These are phyloP conservation scores for Spialia ferax DNA, from an alignment of 2,888 invertebrate genomes.

Conservation along the genomic window DNA sequence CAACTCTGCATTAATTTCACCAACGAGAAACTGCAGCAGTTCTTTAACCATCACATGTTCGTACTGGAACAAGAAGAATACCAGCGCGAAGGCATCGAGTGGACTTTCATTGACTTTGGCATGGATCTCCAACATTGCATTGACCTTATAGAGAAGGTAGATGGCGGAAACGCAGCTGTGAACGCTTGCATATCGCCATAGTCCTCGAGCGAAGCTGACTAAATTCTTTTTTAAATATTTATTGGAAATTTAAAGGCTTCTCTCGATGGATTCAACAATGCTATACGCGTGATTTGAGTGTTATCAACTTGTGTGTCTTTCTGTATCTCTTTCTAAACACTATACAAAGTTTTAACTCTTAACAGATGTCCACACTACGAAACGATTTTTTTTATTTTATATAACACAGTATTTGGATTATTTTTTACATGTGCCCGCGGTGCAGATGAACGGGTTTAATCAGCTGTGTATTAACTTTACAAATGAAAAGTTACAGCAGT, in stretches of 20 bases:
- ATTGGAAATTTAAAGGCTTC: conserved; percentile 52
- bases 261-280: conserved; percentile 74
- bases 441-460: conserved; percentile 97
- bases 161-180: conserved; percentile 83
- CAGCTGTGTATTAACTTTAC: conserved; percentile 99
- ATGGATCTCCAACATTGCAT: conserved; percentile 98
- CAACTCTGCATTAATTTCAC: conserved; percentile 99
- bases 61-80: conserved; percentile 99
- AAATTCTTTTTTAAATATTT: conserved; percentile 43
- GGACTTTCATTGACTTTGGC: conserved; percentile 99
- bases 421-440: conserved; percentile 67
- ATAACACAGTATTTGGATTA: conserved; percentile 52
- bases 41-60: conserved; percentile 99
- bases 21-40: conserved; percentile 98
- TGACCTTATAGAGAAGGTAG: conserved; percentile 97
- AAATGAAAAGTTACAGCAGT: conserved; percentile 98
- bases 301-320: conserved; percentile 60
- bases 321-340: conserved; percentile 46
- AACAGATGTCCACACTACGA: conserved; percentile 53
- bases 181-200: conserved; percentile 84
- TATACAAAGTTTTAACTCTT: conserved; percentile 54
- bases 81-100: conserved; percentile 97
- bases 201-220: conserved; percentile 63
- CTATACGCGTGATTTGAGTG: conserved; percentile 71
- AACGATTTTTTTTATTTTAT: conserved; percentile 34